phyloP scores from a whole-genome alignment of 2,113 vertebrate species.

The Serinus canaria region DNA sequence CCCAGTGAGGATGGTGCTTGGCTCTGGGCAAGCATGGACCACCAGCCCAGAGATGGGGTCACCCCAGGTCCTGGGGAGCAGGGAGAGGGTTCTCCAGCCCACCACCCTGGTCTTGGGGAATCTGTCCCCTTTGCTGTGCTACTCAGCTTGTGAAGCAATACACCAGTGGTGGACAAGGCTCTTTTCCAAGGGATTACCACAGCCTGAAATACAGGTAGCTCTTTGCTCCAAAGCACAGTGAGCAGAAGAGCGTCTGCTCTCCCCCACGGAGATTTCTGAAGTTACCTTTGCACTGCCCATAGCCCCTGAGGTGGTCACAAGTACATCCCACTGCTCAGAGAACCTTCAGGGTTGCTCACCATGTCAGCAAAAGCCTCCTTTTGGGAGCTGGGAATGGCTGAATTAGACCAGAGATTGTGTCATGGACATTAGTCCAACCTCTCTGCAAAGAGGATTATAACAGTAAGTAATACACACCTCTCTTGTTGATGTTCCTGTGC shows the following conservation, averaged over 20 bases:
- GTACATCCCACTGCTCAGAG: neutral
- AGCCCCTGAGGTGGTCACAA: neutral
- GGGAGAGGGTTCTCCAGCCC: neutral
- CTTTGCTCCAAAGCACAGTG: neutral
- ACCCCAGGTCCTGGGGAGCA: neutral
- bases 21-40: neutral
- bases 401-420: neutral
- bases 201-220: neutral
- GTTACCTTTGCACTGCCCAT: neutral
- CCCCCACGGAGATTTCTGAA: neutral
- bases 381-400: neutral
- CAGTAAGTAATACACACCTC: neutral
- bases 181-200: neutral
- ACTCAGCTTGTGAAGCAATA: neutral
- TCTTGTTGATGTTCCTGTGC: neutral
- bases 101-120: neutral
- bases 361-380: neutral
- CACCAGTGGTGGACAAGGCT: accelerated
- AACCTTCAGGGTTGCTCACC: neutral
- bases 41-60: neutral
- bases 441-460: neutral
- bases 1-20: neutral
- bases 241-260: neutral
- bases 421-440: neutral
- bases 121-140: neutral